A percentile compares a stretch with the other conserved stretches of the same genome.
Evolutionary conservation across 2,797 vertebrate genomes (phyloP).

Genomic region (Rhynchonycteris naso): DNA sequence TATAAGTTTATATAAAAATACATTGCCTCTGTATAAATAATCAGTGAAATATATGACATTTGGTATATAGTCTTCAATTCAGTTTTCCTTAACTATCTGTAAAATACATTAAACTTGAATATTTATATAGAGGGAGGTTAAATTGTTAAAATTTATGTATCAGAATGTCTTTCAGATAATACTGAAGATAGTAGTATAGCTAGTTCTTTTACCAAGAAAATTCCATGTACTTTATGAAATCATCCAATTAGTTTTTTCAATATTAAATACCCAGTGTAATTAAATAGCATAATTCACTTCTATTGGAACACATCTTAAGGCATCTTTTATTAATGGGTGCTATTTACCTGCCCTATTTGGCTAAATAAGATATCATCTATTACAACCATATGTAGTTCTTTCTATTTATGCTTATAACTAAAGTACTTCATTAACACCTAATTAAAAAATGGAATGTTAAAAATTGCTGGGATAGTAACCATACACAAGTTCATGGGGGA

Average conservation of each 20-base stretch:
- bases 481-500: neutral
- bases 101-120: slow-evolving; percentile 17
- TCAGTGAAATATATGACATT: neutral
- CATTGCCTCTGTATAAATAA: neutral
- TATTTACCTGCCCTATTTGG: neutral
- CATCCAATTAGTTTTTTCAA: neutral
- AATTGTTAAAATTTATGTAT: slow-evolving; percentile 41
- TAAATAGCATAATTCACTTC: slow-evolving; percentile 26
- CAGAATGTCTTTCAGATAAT: neutral
- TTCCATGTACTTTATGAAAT: neutral
- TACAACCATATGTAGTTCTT: neutral
- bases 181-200: neutral
- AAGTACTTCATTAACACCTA: neutral
- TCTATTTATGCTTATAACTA: neutral
- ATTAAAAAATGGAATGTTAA: slow-evolving; percentile 8
- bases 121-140: slow-evolving; percentile 17
- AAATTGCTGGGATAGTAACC: neutral
- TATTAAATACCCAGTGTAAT: neutral
- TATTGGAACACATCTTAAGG: neutral
- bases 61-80: slow-evolving; percentile 41
- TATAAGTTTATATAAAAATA: slow-evolving; percentile 55
- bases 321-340: neutral
- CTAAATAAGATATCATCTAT: neutral
- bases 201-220: neutral
- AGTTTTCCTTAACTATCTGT: slow-evolving; percentile 1